phyloP scores from a whole-genome alignment of 2,797 vertebrate genomes.

The Hirundo rustica region DNA sequence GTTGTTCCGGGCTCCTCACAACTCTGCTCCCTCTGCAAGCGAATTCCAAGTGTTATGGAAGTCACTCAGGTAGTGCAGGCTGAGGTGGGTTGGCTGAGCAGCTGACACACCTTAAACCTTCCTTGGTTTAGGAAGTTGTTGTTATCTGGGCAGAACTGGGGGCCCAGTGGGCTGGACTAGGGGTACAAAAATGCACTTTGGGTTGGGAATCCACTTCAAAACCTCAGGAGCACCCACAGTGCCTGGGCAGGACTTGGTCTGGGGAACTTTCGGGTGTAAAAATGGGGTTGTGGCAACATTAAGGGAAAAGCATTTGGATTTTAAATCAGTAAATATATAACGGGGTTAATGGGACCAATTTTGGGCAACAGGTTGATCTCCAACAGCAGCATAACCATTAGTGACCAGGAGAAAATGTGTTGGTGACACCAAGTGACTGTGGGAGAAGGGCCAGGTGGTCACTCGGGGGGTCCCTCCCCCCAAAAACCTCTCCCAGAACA shows the following conservation, averaged over 20 bases:
- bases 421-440: background rate
- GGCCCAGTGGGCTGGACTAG: background rate
- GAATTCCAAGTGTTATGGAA: constrained; percentile 60
- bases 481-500: background rate
- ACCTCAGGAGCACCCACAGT: accelerated
- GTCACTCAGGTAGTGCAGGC: constrained; percentile 37
- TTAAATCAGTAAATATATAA: no score
- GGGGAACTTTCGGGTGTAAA: background rate
- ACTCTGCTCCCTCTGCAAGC: constrained; percentile 16
- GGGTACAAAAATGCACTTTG: background rate
- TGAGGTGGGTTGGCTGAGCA: constrained; percentile 54
- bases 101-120: constrained; percentile 65
- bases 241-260: accelerated
- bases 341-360: background rate
- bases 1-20: background rate
- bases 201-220: background rate
- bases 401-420: background rate
- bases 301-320: background rate
- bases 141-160: background rate
- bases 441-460: background rate
- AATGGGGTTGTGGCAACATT: background rate
- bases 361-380: background rate
- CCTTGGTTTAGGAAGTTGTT: background rate
- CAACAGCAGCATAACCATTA: background rate
- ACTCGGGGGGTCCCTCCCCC: background rate